Evolutionary conservation across 1,140 invertebrate genomes (phyloP), one percentile per base, ranked within the genome.

Genomic region (Papilio dardanus): DNA sequence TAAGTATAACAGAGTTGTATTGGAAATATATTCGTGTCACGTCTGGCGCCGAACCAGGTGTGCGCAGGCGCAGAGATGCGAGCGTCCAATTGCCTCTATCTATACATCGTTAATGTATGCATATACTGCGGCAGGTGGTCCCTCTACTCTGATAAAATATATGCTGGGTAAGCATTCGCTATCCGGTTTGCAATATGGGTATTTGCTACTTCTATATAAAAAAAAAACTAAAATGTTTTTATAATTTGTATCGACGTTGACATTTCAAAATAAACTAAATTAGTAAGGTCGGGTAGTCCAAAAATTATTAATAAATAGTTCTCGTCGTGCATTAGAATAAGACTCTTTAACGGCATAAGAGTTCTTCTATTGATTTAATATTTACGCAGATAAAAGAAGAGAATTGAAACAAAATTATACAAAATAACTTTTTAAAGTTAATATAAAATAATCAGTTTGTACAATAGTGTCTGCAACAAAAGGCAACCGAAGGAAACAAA

Each of bases 121-220:
- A 58, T 73, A 54, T 54, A 40, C 16, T 50, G 71, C 71, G 50
- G 71, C 71, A 73, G 71, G 71, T 73, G 71, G 71, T 73, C 28
- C 31, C 40, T 30, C 30, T 28, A 62, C 30, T 35, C 71, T 58
- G 71, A 73, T 73, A 73, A 73, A 73, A 54, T 73, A 73, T 73
- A 30, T 73, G 71, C 54, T 37, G 35, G 66, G 19, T 68, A 54
- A 73, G 71, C 71, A 73, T 73, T 73, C 46, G 46, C 71, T 30
- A 73, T 46, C 71, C 71, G 71, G 71, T 73, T 73, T 71, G 68
- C 68, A 42, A 46, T 71, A 71, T 71, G 40, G 68, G 40, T 71
- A 28, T 71, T 40, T 71, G 40, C 40, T 42, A 71, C 24, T 58
- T 10, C 12, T 46, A 71, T 69, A 33, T 62, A 65, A 31, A 74